Percentiles rank a stretch among this genome's conserved stretches.
Evolutionary conservation across 2,797 vertebrate species (phyloP).

Genomic region (Malurus splendens): DNA sequence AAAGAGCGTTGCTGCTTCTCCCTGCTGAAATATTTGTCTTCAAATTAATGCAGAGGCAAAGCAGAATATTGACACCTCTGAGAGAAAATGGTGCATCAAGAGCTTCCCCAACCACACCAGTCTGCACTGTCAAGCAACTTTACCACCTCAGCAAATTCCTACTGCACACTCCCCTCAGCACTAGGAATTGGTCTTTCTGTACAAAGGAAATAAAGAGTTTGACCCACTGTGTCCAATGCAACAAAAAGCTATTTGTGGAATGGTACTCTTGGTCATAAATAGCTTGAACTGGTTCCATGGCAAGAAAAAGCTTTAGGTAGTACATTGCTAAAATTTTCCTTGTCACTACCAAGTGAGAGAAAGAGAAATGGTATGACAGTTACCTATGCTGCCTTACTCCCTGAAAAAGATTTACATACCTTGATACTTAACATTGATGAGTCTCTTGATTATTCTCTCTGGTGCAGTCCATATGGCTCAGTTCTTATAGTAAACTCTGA

Average conservation of each 20-base stretch:
- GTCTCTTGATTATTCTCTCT: not conserved
- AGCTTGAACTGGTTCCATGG: not conserved
- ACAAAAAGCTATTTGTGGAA: not conserved
- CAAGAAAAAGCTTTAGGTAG: not conserved
- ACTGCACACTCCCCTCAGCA: not conserved
- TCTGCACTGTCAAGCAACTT: not conserved
- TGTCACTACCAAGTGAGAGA: not conserved
- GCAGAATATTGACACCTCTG: not conserved
- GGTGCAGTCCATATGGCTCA: not conserved
- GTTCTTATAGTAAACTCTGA: not conserved
- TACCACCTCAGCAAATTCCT: not conserved
- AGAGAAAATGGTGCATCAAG: not conserved
- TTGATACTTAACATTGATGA: not conserved
- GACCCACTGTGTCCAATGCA: not conserved
- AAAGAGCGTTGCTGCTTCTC: not conserved
- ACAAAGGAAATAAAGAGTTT: not conserved
- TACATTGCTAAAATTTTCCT: not conserved
- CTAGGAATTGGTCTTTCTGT: not conserved
- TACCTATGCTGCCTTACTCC: not conserved
- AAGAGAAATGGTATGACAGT: not conserved
- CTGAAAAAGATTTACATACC: not conserved
- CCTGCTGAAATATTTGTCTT: not conserved
- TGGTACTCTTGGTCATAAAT: not conserved
- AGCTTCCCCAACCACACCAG: not conserved
- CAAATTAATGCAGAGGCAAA: not conserved